Base-by-base conservation (phyloP, 1,140 invertebrate genomes). In the Drosophila obscura region DNA sequence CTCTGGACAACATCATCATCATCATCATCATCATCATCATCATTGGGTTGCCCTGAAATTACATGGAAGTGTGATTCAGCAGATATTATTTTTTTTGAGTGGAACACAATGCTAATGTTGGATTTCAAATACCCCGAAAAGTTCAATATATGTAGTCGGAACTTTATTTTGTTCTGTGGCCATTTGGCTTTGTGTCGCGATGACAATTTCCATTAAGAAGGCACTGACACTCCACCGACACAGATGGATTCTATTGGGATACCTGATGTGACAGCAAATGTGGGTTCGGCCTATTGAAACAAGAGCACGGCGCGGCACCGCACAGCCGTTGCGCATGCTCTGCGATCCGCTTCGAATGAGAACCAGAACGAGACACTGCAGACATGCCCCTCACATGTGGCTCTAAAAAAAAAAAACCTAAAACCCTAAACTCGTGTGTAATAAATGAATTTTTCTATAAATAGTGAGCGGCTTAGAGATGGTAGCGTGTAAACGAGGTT, bases 161-260 rank as follows among this genome's bases (percentile, higher is more conserved):
- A 80, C 71, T 73, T 56, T 61, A 51, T 63, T 43, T 35, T 19
- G 39, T 13, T n/a, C n/a, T 48, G 16, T 53, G 16, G 16, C 19
- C 26, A 24, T 57, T 55, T 63, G 66, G 69, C 68, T 66, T 59
- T 59, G 49, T 67, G 68, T 66, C 60, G 59, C 82, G 83, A 79
- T 87, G 82, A 87, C 83, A 87, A 76, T 78, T 87, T 88, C 83
- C 82, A 87, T 87, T 87, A 87, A 74, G 77, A 61, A 8, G 52
- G 43, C 55, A 45, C 35, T 39, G 46, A 58, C 53, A 69, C 69
- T 13, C 48, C 74, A 82, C 4, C 4, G 31, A 7, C 51, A 78
- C 73, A 75, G 74, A 80, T 88, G 74, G 77, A 78, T 79, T 73
- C 69, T 74, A 57, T 56, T 28, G 57, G 67, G 28, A 35, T 84